These are phyloP conservation scores for Harpegnathos saltator DNA, from an alignment of 1,140 invertebrate genomes.

Conservation along the genomic window DNA sequence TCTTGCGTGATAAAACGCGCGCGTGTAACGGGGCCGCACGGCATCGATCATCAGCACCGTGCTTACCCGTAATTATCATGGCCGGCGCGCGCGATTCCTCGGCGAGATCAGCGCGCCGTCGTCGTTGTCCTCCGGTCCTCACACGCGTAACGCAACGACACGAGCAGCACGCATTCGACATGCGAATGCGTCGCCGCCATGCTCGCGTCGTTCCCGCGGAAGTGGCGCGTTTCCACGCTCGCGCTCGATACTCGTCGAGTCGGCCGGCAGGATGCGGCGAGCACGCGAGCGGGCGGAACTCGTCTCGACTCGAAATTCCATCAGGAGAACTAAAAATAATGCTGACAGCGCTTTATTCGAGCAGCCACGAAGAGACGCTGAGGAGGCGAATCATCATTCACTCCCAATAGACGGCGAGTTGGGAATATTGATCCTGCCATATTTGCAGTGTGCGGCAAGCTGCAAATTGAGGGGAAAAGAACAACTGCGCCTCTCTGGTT, in stretches of 20 bases:
- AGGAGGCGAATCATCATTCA: no score
- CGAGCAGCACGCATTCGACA: neutral
- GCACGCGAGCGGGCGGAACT: no score
- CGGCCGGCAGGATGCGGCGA: no score
- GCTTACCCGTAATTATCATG: slow-evolving; percentile 58
- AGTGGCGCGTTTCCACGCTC: neutral
- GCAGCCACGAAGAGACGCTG: no score
- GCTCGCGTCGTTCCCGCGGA: neutral
- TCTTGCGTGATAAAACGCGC: slow-evolving; percentile 50
- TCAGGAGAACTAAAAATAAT: no score
- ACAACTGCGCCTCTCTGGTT: no score
- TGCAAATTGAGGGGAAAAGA: no score
- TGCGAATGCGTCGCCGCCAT: slow-evolving; percentile 19
- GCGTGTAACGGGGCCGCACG: slow-evolving; percentile 51
- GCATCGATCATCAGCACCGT: slow-evolving; percentile 18
- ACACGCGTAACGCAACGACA: neutral
- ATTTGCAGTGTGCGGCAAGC: no score
- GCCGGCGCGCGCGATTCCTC: slow-evolving; percentile 28
- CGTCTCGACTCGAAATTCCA: no score
- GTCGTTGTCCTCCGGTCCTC: neutral
- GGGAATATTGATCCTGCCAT: no score
- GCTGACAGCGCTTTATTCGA: no score
- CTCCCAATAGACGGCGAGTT: no score
- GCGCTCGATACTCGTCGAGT: neutral
- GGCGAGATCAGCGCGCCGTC: neutral